Evolutionary conservation across 2,797 vertebrate genomes (phyloP).

Genomic region (Poeciliopsis presidionis): DNA sequence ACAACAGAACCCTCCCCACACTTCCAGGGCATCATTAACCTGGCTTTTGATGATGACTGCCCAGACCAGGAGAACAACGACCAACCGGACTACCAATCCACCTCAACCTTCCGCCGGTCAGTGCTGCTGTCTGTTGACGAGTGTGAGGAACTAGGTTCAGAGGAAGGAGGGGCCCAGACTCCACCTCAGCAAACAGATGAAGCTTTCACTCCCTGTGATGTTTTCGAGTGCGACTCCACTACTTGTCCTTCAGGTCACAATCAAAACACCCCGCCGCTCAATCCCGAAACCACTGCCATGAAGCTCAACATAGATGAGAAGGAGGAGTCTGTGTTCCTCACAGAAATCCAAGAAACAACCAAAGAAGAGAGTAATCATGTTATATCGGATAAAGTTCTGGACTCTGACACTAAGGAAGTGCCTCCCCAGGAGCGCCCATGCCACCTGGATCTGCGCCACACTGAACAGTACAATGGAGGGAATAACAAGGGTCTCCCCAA

Average conservation of each 20-base stretch:
- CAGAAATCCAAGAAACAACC: constrained; percentile 53
- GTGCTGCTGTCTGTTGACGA: constrained; percentile 97
- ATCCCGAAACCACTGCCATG: constrained; percentile 3
- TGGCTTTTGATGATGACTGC: constrained; percentile 94
- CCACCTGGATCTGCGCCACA: constrained; percentile 90
- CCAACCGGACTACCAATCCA: constrained; percentile 80
- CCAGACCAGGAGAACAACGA: constrained; percentile 85
- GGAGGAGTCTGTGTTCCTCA: constrained; percentile 60
- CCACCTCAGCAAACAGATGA: constrained; percentile 70
- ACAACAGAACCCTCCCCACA: constrained; percentile 77
- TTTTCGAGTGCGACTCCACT: constrained; percentile 83
- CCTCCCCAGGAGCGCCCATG: constrained; percentile 92
- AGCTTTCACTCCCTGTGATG: constrained; percentile 83
- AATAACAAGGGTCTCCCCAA: constrained; percentile 80
- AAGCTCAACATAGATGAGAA: constrained; percentile 33
- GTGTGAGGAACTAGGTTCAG: constrained; percentile 94
- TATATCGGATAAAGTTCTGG: constrained; percentile 26
- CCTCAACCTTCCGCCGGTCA: constrained; percentile 90
- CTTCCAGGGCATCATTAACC: constrained; percentile 94
- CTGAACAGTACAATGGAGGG: constrained; percentile 81
- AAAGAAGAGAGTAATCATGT: constrained; percentile 28
- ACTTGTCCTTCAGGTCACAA: constrained; percentile 57
- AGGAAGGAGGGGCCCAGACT: constrained; percentile 86
- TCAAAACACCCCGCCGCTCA: constrained; percentile 37
- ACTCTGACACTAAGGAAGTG: constrained; percentile 71